Evolutionary conservation across 2,113 vertebrate genomes (phyloP).

Genomic region (Onychorhynchus coronatus): DNA sequence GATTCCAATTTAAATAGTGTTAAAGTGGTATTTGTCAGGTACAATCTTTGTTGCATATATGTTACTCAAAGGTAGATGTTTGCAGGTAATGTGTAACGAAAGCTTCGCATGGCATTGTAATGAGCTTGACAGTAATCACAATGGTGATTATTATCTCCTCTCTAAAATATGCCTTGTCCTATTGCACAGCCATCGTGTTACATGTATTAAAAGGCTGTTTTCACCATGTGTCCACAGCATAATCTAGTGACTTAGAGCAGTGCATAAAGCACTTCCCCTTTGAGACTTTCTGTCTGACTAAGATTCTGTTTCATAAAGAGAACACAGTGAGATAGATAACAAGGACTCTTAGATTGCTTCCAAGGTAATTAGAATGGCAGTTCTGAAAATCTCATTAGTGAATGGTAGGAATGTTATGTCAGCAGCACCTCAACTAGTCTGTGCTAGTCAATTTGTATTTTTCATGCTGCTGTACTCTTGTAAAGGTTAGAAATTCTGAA

Average conservation of each 20-base stretch:
- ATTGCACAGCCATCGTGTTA: neutral
- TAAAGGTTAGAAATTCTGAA: neutral
- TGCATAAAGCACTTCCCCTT: neutral
- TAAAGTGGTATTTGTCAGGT: neutral
- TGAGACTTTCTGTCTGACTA: neutral
- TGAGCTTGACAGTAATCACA: neutral
- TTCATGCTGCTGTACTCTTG: neutral
- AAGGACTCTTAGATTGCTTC: conserved; percentile 16
- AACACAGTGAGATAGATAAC: neutral
- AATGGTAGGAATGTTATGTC: neutral
- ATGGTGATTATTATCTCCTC: neutral
- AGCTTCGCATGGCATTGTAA: neutral
- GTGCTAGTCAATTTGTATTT: neutral
- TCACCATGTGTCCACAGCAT: neutral
- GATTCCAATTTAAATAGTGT: neutral
- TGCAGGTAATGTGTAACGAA: neutral
- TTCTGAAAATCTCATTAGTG: conserved; percentile 10
- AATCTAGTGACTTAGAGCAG: neutral
- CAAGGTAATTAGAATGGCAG: conserved; percentile 41
- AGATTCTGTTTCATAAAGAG: neutral
- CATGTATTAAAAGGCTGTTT: neutral
- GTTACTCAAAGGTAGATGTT: neutral
- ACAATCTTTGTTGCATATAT: neutral
- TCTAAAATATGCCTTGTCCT: neutral
- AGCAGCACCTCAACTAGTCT: neutral